Conservation (phyloP, 2,888 invertebrate species). For the Drosophila nr. perissopoda region DNA sequence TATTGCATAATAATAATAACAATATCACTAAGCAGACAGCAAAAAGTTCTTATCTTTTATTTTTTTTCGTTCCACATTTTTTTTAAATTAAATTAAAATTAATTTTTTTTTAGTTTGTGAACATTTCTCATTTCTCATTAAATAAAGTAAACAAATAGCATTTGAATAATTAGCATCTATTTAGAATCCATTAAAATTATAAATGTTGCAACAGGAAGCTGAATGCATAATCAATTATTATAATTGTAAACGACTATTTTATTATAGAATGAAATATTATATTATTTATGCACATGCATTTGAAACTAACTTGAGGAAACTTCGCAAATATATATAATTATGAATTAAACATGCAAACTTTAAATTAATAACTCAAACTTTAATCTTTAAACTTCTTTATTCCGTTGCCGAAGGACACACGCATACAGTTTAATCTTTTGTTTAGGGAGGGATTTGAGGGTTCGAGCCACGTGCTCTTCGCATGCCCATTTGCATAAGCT, state of each 20-base stretch:
- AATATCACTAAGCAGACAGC: neutral
- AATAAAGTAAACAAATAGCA: neutral
- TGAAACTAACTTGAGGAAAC: constrained; percentile 11
- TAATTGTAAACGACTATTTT: neutral
- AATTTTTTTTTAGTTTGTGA: neutral
- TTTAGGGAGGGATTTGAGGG: neutral
- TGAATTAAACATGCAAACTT: constrained; percentile 43
- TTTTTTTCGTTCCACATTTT: neutral
- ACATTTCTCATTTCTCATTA: neutral
- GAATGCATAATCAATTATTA: constrained; percentile 6
- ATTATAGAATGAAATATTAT: constrained; percentile 1
- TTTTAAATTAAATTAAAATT: neutral
- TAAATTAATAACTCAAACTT: constrained; percentile 37
- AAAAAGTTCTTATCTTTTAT: neutral
- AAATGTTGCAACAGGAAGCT: neutral
- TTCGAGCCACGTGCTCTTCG: constrained; percentile 30
- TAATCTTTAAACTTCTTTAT: constrained; percentile 19
- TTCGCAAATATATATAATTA: constrained; percentile 21
- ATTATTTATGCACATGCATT: constrained; percentile 19
- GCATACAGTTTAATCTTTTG: constrained; percentile 22
- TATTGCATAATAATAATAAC: constrained; percentile 16
- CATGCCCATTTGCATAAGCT: constrained; percentile 50
- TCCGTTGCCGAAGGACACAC: constrained; percentile 26
- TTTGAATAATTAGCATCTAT: neutral
- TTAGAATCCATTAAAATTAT: neutral